A percentile compares a stretch with the other conserved stretches of the same genome.
Evolutionary conservation across 1,140 invertebrate genomes (phyloP).

Genomic region (Cydia splendana): DNA sequence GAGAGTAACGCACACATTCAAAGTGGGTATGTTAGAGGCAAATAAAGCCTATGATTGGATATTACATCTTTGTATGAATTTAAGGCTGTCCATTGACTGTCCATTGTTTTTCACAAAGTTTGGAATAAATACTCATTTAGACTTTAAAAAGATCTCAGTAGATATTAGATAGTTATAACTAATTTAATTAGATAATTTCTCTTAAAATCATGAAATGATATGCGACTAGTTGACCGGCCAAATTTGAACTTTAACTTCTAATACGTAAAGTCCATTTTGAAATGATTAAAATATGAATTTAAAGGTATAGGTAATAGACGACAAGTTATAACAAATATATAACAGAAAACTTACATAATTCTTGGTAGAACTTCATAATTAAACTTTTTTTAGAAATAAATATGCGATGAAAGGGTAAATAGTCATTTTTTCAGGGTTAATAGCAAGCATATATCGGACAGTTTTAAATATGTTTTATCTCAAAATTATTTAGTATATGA

Average conservation of each 20-base stretch:
- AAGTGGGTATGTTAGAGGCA: not conserved
- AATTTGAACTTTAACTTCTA: conserved; percentile 23
- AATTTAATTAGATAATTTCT: conserved; percentile 29
- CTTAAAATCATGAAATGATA: conserved; percentile 30
- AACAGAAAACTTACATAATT: not conserved
- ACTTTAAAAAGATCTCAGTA: conserved; percentile 17
- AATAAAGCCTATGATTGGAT: not conserved
- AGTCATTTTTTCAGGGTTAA: not conserved
- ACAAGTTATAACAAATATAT: conserved; percentile 14
- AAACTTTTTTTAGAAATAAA: not conserved
- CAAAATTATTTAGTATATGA: not conserved
- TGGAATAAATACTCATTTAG: conserved; percentile 22
- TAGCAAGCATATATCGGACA: not conserved
- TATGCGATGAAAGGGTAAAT: not conserved
- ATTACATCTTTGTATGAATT: not conserved
- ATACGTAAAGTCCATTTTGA: conserved; percentile 27
- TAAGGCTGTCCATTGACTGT: conserved; percentile 21
- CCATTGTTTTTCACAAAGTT: conserved; percentile 6
- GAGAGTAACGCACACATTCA: not conserved
- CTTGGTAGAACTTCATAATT: conserved; percentile 10
- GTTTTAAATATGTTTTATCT: not conserved
- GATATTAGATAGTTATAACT: conserved; percentile 29
- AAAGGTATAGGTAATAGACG: conserved; percentile 6
- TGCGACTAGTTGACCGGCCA: conserved; percentile 30
- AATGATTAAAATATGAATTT: conserved; percentile 21